A percentile compares a stretch with the other conserved stretches of the same genome.
These are phyloP conservation scores for human DNA, from an alignment of 2,113 vertebrate genomes.

Conservation along the genomic window DNA sequence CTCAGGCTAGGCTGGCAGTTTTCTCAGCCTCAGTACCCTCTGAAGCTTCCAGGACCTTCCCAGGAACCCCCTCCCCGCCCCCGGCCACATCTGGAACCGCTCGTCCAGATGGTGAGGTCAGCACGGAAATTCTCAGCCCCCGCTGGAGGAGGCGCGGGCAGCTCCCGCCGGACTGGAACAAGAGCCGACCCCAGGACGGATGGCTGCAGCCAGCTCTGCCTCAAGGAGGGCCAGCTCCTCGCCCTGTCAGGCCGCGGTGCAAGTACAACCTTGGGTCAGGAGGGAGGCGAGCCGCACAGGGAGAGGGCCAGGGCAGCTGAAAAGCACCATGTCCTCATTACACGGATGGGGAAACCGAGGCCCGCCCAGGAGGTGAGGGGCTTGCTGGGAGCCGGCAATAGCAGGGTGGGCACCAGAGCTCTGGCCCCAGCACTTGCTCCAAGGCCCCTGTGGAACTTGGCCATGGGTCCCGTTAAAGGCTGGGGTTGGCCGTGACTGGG, in stretches of 20 bases:
- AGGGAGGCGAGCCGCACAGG: fast-evolving
- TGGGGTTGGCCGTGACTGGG: no score
- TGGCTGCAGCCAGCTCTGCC: background rate
- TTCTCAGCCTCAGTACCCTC: background rate
- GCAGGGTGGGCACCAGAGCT: no score
- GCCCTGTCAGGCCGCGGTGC: fast-evolving
- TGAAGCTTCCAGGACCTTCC: background rate
- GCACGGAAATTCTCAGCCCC: background rate
- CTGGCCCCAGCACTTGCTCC: background rate
- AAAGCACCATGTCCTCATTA: fast-evolving
- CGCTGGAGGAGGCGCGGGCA: background rate
- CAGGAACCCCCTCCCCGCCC: background rate
- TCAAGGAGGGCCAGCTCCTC: fast-evolving
- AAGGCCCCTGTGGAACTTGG: background rate
- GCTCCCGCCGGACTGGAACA: fast-evolving
- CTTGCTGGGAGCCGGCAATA: background rate
- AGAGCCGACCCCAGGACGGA: background rate
- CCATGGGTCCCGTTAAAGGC: background rate
- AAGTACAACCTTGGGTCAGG: no score
- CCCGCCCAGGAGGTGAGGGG: background rate
- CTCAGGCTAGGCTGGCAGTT: background rate
- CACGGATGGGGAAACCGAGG: background rate
- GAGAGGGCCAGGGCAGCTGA: background rate
- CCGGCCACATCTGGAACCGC: background rate
- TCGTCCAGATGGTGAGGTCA: background rate